A percentile compares a stretch with the other conserved stretches of the same genome.
These are phyloP conservation scores for Trissonchulus latispiculum DNA, from an alignment of 2,888 invertebrate species.

Conservation along the genomic window DNA sequence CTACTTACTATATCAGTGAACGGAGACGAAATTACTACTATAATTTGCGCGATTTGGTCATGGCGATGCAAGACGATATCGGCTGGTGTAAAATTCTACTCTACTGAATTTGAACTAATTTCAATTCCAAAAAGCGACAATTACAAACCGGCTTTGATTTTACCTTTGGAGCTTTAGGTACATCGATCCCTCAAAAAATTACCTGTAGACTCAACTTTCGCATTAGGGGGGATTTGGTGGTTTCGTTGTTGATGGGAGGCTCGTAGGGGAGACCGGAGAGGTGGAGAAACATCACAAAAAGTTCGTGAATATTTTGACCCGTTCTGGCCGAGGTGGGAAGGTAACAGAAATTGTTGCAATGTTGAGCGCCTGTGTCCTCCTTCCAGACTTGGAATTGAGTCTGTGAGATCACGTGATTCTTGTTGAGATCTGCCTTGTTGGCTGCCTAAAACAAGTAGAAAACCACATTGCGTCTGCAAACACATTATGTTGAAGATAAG, in stretches of 20 bases:
- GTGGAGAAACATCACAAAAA: background rate
- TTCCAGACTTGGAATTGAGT: background rate
- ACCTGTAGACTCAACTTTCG: background rate
- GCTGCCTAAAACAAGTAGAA: background rate
- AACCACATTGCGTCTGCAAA: too few species aligned
- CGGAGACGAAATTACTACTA: background rate
- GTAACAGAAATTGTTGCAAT: background rate
- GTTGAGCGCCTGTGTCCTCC: background rate
- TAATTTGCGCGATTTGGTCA: too few species aligned
- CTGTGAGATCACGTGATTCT: background rate
- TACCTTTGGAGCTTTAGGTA: too few species aligned
- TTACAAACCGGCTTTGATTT: too few species aligned
- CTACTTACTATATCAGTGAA: too few species aligned
- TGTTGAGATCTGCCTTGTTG: background rate
- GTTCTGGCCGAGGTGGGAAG: conserved; percentile 9
- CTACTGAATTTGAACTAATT: too few species aligned
- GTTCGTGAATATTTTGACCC: conserved; percentile 12
- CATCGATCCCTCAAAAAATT: too few species aligned
- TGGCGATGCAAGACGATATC: too few species aligned
- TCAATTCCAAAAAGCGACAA: too few species aligned
- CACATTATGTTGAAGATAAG: too few species aligned
- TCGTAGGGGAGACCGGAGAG: background rate
- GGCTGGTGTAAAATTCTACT: too few species aligned
- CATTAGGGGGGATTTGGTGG: background rate
- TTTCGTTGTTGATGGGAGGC: background rate